Evolutionary conservation across 2,888 invertebrate species (phyloP).

Genomic region (Malthinus seriepunctatus): DNA sequence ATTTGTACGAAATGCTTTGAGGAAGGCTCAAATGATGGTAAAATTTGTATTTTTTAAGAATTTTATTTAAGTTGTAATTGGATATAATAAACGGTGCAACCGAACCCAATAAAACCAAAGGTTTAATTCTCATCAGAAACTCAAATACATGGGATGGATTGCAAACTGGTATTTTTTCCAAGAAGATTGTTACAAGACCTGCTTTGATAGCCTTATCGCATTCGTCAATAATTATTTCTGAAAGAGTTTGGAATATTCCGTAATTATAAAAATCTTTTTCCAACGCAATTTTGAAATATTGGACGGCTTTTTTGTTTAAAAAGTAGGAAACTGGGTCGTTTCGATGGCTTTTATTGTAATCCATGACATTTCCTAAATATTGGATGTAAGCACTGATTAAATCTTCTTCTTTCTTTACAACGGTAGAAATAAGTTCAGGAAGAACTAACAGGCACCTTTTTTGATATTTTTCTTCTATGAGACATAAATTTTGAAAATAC

Average conservation of each 20-base stretch:
- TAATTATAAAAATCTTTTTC: neutral
- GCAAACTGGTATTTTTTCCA: neutral
- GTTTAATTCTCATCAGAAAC: neutral
- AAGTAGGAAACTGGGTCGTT: neutral
- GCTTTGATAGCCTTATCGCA: neutral
- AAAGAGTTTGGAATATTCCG: neutral
- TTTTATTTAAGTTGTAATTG: neutral
- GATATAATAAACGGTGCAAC: neutral
- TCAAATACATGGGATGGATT: neutral
- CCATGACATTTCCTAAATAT: neutral
- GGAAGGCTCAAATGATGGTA: neutral
- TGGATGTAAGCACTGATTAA: neutral
- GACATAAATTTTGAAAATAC: too few relatives aligned
- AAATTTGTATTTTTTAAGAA: neutral
- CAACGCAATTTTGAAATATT: neutral
- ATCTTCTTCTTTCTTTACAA: neutral
- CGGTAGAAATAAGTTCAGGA: neutral
- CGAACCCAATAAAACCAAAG: neutral
- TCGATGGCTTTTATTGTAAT: neutral
- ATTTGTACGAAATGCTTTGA: neutral
- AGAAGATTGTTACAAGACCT: neutral
- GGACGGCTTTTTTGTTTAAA: neutral
- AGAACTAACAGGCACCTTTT: neutral
- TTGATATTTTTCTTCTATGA: neutral
- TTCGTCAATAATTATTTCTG: neutral